These are phyloP conservation scores for Larimichthys polyactis DNA, from an alignment of 2,113 vertebrate species.

Conservation along the genomic window DNA sequence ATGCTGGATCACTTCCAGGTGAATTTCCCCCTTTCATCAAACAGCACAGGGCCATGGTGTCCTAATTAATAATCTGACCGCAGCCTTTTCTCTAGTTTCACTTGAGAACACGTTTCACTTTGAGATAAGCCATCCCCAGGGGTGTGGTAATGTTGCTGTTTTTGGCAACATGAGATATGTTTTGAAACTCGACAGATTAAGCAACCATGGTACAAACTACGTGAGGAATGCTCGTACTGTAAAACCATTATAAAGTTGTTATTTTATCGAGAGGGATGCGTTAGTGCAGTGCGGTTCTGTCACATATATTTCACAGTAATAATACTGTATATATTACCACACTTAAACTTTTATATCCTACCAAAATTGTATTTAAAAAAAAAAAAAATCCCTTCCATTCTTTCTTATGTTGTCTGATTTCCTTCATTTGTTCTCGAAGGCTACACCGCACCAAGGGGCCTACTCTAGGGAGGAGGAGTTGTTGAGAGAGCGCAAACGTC, in stretches of 20 bases:
- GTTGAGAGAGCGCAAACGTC: constrained; percentile 93
- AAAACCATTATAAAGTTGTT: neutral
- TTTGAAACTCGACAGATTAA: neutral
- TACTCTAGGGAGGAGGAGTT: constrained; percentile 97
- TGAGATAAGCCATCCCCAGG: neutral
- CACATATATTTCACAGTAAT: neutral
- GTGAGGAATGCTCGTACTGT: neutral
- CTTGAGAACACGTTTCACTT: neutral
- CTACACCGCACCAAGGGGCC: constrained; percentile 94
- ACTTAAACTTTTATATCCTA: neutral
- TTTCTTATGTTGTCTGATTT: neutral
- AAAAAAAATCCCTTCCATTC: neutral
- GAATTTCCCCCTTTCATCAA: constrained; percentile 8
- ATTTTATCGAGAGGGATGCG: neutral
- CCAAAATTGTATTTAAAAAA: neutral
- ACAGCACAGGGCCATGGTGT: neutral
- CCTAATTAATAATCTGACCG: neutral
- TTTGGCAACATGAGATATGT: neutral
- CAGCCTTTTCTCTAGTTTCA: neutral
- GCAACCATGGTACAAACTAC: neutral
- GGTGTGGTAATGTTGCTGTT: too few species aligned
- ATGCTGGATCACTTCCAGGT: constrained; percentile 99
- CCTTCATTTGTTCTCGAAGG: constrained; percentile 77
- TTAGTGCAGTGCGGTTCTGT: neutral
- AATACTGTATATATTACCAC: neutral